phyloP scores from a whole-genome alignment of 2,888 invertebrate genomes.

The Operophtera brumata region DNA sequence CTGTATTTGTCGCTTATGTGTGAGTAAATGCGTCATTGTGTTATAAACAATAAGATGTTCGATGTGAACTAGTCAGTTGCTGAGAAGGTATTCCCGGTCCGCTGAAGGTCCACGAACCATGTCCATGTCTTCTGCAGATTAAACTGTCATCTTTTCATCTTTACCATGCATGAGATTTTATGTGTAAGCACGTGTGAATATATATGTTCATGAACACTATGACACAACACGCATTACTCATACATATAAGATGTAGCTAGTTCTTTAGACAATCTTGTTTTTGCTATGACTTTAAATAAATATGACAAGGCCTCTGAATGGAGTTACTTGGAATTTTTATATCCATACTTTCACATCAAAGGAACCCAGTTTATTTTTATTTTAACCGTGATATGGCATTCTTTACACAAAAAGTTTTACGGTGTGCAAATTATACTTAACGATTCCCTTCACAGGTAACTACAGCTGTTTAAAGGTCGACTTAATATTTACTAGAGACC shows the following conservation, averaged over 20 bases:
- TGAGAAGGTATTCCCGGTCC: constrained; percentile 47
- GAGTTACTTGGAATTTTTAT: constrained; percentile 77
- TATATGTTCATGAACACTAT: constrained; percentile 55
- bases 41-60: constrained; percentile 50
- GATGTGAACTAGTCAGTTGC: constrained; percentile 48
- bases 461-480: constrained; percentile 94
- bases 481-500: constrained; percentile 92
- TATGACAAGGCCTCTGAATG: constrained; percentile 79
- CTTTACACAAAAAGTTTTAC: constrained; percentile 35
- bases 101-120: constrained; percentile 44
- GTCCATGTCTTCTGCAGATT: constrained; percentile 45
- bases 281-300: constrained; percentile 51
- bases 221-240: constrained; percentile 80
- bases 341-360: constrained; percentile 44
- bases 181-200: constrained; percentile 59
- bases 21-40: constrained; percentile 80
- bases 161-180: constrained; percentile 56
- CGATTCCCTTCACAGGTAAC: constrained; percentile 85
- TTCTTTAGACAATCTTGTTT: constrained; percentile 54
- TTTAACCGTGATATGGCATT: constrained; percentile 41
- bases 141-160: constrained; percentile 48
- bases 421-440: constrained; percentile 54
- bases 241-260: constrained; percentile 73
- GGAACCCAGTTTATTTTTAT: constrained; percentile 42
- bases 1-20: constrained; percentile 73